phyloP scores from a whole-genome alignment of 2,888 invertebrate species.

The Coenonympha glycerion region DNA sequence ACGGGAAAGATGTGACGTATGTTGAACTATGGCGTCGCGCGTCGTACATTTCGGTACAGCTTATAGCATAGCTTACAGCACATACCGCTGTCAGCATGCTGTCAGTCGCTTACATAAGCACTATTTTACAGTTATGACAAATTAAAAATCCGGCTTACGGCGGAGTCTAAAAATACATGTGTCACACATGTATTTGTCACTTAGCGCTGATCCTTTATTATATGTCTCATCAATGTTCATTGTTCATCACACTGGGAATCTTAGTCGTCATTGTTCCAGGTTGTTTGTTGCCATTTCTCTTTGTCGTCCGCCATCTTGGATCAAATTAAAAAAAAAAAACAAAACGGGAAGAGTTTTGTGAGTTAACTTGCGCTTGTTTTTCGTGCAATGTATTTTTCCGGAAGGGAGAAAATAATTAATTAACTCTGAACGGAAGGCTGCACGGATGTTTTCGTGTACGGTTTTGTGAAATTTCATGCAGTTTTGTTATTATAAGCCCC shows the following conservation, averaged over 20 bases:
- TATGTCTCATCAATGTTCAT: no score
- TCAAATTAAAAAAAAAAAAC: slow-evolving; percentile 28
- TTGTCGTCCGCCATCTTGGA: slow-evolving; percentile 19
- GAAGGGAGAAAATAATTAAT: slow-evolving; percentile 17
- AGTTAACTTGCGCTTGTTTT: slow-evolving; percentile 22
- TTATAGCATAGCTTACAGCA: no score
- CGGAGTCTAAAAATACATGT: no score
- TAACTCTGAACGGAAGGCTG: slow-evolving; percentile 14
- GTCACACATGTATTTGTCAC: no score
- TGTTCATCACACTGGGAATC: neutral
- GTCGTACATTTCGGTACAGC: no score
- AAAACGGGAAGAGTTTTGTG: slow-evolving; percentile 23
- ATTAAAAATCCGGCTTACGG: no score
- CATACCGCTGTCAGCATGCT: no score
- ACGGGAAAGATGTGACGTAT: no score
- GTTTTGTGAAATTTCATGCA: slow-evolving; percentile 6
- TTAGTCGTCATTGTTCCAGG: slow-evolving; percentile 6
- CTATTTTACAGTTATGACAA: no score
- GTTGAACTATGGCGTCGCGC: no score
- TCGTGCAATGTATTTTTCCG: slow-evolving; percentile 19
- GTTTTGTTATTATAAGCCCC: slow-evolving; percentile 4
- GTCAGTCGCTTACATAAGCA: no score
- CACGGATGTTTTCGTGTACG: slow-evolving; percentile 12
- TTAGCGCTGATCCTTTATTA: no score
- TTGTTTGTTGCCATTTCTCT: slow-evolving; percentile 15